Conservation (phyloP, 2,113 vertebrate genomes). For the Cinclus cinclus region DNA sequence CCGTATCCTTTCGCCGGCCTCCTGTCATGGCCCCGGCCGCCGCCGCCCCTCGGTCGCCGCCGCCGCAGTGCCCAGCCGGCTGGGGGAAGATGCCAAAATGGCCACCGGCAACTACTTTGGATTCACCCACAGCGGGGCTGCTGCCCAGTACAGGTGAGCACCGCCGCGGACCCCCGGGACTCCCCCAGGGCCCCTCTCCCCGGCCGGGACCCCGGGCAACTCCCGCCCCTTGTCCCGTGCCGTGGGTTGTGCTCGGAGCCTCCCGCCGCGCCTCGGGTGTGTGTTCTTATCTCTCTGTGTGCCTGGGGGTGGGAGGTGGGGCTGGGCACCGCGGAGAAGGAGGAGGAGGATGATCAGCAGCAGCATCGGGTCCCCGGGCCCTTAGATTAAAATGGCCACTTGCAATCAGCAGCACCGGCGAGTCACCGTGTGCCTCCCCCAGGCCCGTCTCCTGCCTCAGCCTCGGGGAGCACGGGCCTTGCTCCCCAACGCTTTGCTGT, state of each 20-base stretch:
- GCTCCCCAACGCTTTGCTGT: neutral
- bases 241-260: neutral
- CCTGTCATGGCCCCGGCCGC: slow-evolving; percentile 49
- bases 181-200: neutral
- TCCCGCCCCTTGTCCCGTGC: neutral
- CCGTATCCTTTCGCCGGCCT: neutral
- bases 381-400: slow-evolving; percentile 71
- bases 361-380: neutral
- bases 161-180: neutral
- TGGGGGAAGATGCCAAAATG: slow-evolving; percentile 99
- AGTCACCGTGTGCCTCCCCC: neutral
- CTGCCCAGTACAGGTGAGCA: slow-evolving; percentile 92
- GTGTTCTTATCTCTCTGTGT: neutral
- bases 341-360: neutral
- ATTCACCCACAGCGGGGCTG: slow-evolving; percentile 95
- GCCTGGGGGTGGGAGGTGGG: neutral
- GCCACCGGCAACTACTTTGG: slow-evolving; percentile 99
- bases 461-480: neutral
- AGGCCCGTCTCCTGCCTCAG: neutral
- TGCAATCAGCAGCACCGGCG: neutral
- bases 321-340: neutral
- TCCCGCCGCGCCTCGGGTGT: neutral
- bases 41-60: neutral
- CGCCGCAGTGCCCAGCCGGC: slow-evolving; percentile 97
- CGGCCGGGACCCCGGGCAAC: neutral